Percentiles rank a stretch among this genome's conserved stretches.
Conservation (phyloP, 1,140 invertebrate species). For the Bicyclus anynana region DNA sequence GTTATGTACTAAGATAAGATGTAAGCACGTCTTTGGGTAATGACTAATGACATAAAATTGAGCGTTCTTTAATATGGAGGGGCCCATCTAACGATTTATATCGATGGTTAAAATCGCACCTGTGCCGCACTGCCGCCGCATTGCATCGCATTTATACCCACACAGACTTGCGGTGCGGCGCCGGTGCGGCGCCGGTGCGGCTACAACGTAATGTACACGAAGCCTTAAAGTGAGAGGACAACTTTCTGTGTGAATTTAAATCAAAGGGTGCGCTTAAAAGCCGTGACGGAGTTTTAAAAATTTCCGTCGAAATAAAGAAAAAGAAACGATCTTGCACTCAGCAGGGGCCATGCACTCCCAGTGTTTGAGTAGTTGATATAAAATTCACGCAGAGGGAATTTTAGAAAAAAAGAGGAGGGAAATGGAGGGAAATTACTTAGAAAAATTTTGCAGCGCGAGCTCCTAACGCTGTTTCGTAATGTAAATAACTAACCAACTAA, state of each 20-base stretch:
- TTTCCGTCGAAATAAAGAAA: constrained; percentile 14
- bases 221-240: too few species aligned
- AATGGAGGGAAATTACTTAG: constrained; percentile 26
- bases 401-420: constrained; percentile 17
- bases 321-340: constrained; percentile 21
- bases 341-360: constrained; percentile 23
- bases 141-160: too few species aligned
- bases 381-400: constrained; percentile 35
- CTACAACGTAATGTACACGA: too few species aligned
- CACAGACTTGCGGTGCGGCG: too few species aligned
- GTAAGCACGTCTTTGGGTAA: too few species aligned
- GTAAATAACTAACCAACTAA: neutral
- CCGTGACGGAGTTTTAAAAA: constrained; percentile 19
- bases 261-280: constrained; percentile 19
- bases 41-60: too few species aligned
- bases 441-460: neutral
- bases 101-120: too few species aligned
- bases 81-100: too few species aligned
- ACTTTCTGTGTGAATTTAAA: constrained; percentile 18
- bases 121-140: too few species aligned
- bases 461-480: neutral
- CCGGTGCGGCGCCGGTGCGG: too few species aligned
- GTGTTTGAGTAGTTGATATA: constrained; percentile 42
- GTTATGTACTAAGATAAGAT: too few species aligned
- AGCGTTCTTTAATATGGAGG: too few species aligned